Percentiles rank a stretch among this genome's conserved stretches.
Conservation (phyloP, 2,113 vertebrate genomes). For the Reinhardtius hippoglossoides region DNA sequence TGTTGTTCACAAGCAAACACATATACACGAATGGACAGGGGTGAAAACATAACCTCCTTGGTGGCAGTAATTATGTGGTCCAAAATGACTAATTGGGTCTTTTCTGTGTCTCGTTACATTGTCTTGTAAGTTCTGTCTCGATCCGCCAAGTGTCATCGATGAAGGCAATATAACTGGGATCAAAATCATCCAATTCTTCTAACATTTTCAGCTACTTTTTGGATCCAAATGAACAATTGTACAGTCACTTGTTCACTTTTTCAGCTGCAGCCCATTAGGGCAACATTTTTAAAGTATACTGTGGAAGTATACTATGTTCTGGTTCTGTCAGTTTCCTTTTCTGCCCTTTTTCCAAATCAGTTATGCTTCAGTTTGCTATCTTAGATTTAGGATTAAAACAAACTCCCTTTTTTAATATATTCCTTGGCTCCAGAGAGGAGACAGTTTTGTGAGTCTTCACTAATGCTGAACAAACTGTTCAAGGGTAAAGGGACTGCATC, state of each 20-base stretch:
- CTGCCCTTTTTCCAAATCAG: slow-evolving; percentile 64
- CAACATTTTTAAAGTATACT: neutral
- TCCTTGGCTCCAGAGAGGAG: neutral
- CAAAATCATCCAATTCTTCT: neutral
- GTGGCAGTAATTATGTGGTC: too few relatives aligned
- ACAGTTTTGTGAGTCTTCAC: slow-evolving; percentile 10
- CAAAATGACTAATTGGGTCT: too few relatives aligned
- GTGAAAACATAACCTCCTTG: too few relatives aligned
- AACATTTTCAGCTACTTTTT: neutral
- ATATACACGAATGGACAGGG: neutral
- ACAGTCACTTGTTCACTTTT: neutral
- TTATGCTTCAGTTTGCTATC: slow-evolving; percentile 56
- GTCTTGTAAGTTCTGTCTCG: neutral
- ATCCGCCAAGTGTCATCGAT: too few relatives aligned
- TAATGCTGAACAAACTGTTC: slow-evolving; percentile 43
- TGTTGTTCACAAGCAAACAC: too few relatives aligned
- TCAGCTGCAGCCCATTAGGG: slow-evolving; percentile 10
- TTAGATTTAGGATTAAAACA: slow-evolving; percentile 55
- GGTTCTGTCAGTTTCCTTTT: slow-evolving; percentile 64
- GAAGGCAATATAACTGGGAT: neutral
- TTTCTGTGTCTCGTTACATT: neutral
- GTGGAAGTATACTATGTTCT: too few relatives aligned
- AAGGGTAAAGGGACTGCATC: slow-evolving; percentile 35
- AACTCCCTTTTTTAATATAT: slow-evolving; percentile 6
- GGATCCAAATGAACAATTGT: neutral